A percentile compares a stretch with the other conserved stretches of the same genome.
These are phyloP conservation scores for Zele albiditarsus DNA, from an alignment of 2,888 invertebrate species.

Conservation along the genomic window DNA sequence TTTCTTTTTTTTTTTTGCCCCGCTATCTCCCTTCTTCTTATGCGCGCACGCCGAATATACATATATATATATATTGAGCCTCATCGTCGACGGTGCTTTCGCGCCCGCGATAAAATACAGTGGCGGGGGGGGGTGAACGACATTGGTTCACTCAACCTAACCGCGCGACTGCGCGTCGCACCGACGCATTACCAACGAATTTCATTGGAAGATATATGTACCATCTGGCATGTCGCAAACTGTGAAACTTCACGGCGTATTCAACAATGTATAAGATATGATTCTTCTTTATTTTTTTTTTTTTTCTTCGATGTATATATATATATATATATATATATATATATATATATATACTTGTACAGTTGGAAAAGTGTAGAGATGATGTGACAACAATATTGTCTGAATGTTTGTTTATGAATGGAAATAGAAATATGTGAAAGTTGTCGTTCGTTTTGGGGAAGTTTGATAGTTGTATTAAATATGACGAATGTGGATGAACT, in stretches of 20 bases:
- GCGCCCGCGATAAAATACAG: slow-evolving; percentile 34
- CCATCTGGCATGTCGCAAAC: slow-evolving; percentile 40
- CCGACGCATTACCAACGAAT: slow-evolving; percentile 60
- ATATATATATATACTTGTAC: no score
- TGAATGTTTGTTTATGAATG: no score
- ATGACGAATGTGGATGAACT: no score
- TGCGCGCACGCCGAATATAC: background rate
- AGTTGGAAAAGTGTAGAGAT: no score
- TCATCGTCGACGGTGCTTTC: slow-evolving; percentile 34
- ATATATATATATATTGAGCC: slow-evolving; percentile 49
- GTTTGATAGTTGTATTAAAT: no score
- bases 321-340: background rate
- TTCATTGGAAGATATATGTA: slow-evolving; percentile 63
- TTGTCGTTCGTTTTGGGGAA: no score
- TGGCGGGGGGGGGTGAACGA: slow-evolving; percentile 47
- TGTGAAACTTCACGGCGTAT: background rate
- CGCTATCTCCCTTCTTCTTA: slow-evolving; percentile 13
- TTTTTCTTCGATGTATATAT: background rate
- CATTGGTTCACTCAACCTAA: slow-evolving; percentile 30
- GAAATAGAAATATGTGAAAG: no score
- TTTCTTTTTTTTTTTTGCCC: slow-evolving; percentile 21
- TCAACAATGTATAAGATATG: background rate
- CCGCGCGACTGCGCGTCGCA: slow-evolving; percentile 44
- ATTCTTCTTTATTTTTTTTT: background rate
- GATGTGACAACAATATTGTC: no score